Evolutionary conservation across 1,140 invertebrate genomes (phyloP).

Genomic region (Tribolium madens): DNA sequence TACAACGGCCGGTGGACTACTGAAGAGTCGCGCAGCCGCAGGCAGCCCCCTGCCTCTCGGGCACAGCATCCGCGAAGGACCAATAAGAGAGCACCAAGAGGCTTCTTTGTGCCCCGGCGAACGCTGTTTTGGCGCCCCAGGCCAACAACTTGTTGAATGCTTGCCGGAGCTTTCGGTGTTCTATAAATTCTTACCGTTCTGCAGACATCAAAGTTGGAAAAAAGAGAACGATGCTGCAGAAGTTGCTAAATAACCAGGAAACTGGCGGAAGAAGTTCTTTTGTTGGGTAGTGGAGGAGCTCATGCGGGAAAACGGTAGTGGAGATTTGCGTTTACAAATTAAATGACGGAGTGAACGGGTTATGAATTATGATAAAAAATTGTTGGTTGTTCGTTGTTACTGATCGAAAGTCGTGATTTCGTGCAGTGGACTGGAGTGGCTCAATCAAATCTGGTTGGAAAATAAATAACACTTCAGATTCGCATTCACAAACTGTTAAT

Average conservation of each 20-base stretch:
- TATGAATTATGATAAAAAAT: not conserved
- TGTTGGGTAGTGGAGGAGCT: not conserved
- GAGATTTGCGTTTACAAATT: not conserved
- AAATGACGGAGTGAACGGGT: not conserved
- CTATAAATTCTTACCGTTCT: not conserved
- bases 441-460: not conserved
- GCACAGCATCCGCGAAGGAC: slow-evolving; percentile 60
- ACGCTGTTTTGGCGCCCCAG: slow-evolving; percentile 51
- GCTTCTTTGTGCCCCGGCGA: slow-evolving; percentile 53
- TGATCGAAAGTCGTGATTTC: not conserved
- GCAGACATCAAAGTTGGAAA: not conserved
- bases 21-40: slow-evolving; percentile 61
- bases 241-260: not conserved
- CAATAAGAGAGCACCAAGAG: slow-evolving; percentile 55
- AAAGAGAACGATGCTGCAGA: not conserved
- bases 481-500: no score
- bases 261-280: not conserved
- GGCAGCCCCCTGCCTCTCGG: slow-evolving; percentile 57
- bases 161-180: not conserved
- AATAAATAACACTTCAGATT: not conserved
- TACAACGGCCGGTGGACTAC: slow-evolving; percentile 60
- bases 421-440: not conserved
- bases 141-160: slow-evolving; percentile 57
- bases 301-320: no score
- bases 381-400: not conserved